Evolutionary conservation across 2,797 vertebrate species (phyloP), one percentile per base, ranked within the genome.

Genomic region (Chaenodraco wilsoni): DNA sequence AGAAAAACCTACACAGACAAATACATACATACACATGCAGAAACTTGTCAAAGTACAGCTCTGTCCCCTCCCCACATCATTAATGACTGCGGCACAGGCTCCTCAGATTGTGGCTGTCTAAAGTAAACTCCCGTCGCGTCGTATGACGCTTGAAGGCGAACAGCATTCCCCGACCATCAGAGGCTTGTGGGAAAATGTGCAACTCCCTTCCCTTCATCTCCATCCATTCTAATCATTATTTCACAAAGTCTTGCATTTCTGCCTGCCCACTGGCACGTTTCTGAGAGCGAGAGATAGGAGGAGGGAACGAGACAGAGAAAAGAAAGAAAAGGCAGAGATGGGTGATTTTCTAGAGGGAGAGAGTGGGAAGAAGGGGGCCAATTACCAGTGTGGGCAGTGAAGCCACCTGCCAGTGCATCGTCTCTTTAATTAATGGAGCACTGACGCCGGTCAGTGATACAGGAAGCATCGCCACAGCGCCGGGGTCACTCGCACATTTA

Each of bases 391-490:
- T 93, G 92, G 93, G 93, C 95, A 95, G 96, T 91, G 88, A 94
- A 95, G 96, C 96, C 97, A 97, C 96, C 97, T 98, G 97, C 97
- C 97, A 96, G 96, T 83, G 89, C 94, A 86, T 86, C 94, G 92
- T 95, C 92, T 95, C 95, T 97, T 96, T 98, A 98, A 98, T 98
- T 97, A 98, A 97, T 93, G 95, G 94, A 96, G 95, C 95, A 92
- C 95, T 93, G 96, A 95, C 93, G 93, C 94, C 93, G 96, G 96
- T 97, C 96, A 97, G 95, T 96, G 96, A 94, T 95, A 96, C 94
- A 94, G 96, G 95, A 96, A 94, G 95, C 95, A 92, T 94, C 94
- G 93, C 94, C 95, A 90, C 93, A 48, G 80, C 93, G 92, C 95
- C 95, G 91, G 96, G 97, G 96, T 97, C 96, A 96, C 78, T 87